Evolutionary conservation across 2,797 vertebrate genomes (phyloP), one percentile per base, ranked within the genome.

Genomic region (Coreius guichenoti): DNA sequence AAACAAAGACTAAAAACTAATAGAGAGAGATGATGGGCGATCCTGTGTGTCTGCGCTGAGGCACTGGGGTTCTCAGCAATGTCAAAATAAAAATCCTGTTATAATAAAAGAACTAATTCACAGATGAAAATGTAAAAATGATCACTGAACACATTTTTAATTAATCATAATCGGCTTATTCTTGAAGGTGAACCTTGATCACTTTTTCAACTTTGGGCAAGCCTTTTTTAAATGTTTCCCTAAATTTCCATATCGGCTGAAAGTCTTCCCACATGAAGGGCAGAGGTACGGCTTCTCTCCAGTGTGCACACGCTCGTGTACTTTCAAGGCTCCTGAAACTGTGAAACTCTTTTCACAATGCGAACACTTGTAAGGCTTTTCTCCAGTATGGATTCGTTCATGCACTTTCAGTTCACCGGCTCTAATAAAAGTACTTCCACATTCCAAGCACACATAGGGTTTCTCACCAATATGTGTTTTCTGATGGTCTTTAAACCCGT

Each of bases 271-370:
- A 12, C 73, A 75, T 1, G 73, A 75, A 21, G 73, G 73, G 29
- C 73, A 75, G 73, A 75, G 73, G 6, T 75, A 74, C 8, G 72
- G 72, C 16, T 74, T 74, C 16, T 74, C 72, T 49, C 72, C 72
- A 1, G 72, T 74, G 16, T 74, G 72, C 5, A 74, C 72, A 31
- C 72, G 9, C 72, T 74, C 72, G 0, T 74, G 72, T 0, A 74
- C 45, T 74, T 74, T 74, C 26, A 74, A 5, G 2, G 72, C 72
- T 49, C 72, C 72, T 5, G 72, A 74, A 31, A 49, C 72, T 5
- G 72, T 74, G 4, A 74, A 74, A 19, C 72, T 74, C 26, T 74
- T 74, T 3, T 74, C 72, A 74, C 72, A 74, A 5, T 49, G 72
- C 0, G 45, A 74, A 3, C 72, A 74, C 16, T 74, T 74, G 72